A percentile compares a stretch with the other conserved stretches of the same genome.
phyloP scores from a whole-genome alignment of 1,140 invertebrate genomes.

The Radopholus similis region DNA sequence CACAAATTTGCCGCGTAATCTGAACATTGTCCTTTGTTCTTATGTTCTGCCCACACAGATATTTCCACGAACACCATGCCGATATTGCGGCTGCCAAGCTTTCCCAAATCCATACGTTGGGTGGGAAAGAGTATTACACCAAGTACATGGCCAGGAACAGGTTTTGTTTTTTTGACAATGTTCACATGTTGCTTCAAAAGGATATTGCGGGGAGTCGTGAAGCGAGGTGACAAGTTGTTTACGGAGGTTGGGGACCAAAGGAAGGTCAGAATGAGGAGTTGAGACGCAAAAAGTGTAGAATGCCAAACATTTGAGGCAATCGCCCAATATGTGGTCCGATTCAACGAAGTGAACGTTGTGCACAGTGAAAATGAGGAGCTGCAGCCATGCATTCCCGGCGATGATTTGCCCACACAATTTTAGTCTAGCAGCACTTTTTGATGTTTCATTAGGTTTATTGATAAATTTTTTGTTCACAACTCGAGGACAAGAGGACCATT shows the following conservation, averaged over 20 bases:
- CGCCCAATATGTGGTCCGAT: slow-evolving; percentile 12
- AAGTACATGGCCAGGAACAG: slow-evolving; percentile 16
- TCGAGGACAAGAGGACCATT: background rate
- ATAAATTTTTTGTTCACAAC: background rate
- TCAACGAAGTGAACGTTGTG: slow-evolving; percentile 6
- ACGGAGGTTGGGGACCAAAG: background rate
- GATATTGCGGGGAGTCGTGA: slow-evolving; percentile 11
- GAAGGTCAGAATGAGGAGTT: no score
- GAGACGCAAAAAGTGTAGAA: no score
- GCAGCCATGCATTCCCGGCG: background rate
- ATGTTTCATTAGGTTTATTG: background rate
- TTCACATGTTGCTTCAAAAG: background rate
- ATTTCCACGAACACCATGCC: slow-evolving; percentile 11
- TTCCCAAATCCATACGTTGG: slow-evolving; percentile 2
- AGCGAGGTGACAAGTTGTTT: slow-evolving; percentile 14
- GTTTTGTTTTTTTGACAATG: background rate
- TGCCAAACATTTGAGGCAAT: no score
- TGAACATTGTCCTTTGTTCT: background rate
- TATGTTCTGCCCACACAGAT: slow-evolving; percentile 2
- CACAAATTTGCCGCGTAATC: background rate
- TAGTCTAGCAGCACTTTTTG: background rate
- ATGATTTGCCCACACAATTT: background rate
- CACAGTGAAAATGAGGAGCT: slow-evolving; percentile 18
- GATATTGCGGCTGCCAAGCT: slow-evolving; percentile 17
- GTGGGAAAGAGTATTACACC: slow-evolving; percentile 17